Percentiles rank a stretch among this genome's conserved stretches.
Conservation (phyloP, 2,888 invertebrate genomes). For the Coenonympha glycerion region DNA sequence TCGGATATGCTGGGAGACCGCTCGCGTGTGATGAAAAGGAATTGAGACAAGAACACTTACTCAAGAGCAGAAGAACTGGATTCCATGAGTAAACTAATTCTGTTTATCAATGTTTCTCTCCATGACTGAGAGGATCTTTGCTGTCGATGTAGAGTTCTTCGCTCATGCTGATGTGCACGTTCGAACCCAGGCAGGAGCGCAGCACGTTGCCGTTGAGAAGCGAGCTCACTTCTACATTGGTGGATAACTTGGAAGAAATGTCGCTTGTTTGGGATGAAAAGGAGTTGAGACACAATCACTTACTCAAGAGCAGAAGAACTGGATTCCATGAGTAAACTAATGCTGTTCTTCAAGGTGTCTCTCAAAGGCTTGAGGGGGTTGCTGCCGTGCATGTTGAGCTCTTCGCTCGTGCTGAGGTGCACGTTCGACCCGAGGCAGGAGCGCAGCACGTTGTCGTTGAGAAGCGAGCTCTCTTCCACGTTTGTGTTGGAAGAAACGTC, state of each 20-base stretch:
- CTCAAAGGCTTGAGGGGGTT: conserved; percentile 61
- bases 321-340: conserved; percentile 63
- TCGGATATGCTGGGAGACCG: too few species aligned
- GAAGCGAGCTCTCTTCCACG: conserved; percentile 37
- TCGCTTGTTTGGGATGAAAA: too few species aligned
- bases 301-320: conserved; percentile 48
- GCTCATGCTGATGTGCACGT: too few species aligned
- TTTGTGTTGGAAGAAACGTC: conserved; percentile 37
- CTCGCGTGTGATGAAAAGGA: too few species aligned
- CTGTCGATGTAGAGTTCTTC: too few species aligned
- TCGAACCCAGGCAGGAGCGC: too few species aligned
- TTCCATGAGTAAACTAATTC: conserved; percentile 64
- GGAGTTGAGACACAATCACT: conserved; percentile 24
- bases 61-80: conserved; percentile 47
- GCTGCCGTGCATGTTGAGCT: conserved; percentile 50
- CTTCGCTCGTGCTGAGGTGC: conserved; percentile 61
- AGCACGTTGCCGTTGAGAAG: too few species aligned
- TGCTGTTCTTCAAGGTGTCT: conserved; percentile 67
- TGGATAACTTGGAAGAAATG: too few species aligned
- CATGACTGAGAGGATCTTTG: conserved; percentile 55
- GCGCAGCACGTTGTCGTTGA: conserved; percentile 51
- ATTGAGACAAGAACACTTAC: conserved; percentile 35
- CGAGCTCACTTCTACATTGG: too few species aligned
- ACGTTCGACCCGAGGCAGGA: conserved; percentile 59
- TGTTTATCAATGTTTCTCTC: conserved; percentile 65